Evolutionary conservation across 2,888 invertebrate genomes (phyloP).

Genomic region (Caenorhabditis angaria): DNA sequence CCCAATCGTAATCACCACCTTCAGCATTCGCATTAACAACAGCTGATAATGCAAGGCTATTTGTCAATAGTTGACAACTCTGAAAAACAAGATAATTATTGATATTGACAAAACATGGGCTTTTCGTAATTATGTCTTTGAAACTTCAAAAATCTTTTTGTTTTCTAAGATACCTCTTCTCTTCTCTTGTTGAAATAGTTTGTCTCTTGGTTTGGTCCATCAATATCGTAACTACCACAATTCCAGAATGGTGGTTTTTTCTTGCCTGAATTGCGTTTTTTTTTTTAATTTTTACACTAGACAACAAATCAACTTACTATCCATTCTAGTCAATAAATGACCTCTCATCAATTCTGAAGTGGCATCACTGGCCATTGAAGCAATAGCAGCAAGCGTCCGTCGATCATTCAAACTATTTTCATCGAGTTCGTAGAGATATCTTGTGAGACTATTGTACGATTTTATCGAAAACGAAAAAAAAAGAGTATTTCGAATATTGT

Average conservation of each 20-base stretch:
- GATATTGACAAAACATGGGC: not conserved
- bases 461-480: conserved; percentile 37
- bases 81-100: conserved; percentile 15
- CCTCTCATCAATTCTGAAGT: conserved; percentile 52
- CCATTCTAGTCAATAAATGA: conserved; percentile 38
- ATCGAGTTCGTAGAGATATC: conserved; percentile 53
- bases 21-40: conserved; percentile 48
- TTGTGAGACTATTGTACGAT: conserved; percentile 40
- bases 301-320: conserved; percentile 30
- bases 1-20: conserved; percentile 57
- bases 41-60: conserved; percentile 55
- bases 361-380: conserved; percentile 52
- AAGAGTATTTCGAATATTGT: too few species aligned
- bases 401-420: conserved; percentile 46
- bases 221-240: conserved; percentile 10
- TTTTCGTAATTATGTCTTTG: too few species aligned
- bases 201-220: not conserved
- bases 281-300: not conserved
- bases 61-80: conserved; percentile 57
- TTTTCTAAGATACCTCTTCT: not conserved
- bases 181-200: not conserved
- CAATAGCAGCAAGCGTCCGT: conserved; percentile 55
- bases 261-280: conserved; percentile 12
- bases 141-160: too few species aligned
- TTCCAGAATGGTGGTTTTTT: conserved; percentile 34